phyloP scores from a whole-genome alignment of 2,797 vertebrate genomes.

The Gadopsis marmoratus region DNA sequence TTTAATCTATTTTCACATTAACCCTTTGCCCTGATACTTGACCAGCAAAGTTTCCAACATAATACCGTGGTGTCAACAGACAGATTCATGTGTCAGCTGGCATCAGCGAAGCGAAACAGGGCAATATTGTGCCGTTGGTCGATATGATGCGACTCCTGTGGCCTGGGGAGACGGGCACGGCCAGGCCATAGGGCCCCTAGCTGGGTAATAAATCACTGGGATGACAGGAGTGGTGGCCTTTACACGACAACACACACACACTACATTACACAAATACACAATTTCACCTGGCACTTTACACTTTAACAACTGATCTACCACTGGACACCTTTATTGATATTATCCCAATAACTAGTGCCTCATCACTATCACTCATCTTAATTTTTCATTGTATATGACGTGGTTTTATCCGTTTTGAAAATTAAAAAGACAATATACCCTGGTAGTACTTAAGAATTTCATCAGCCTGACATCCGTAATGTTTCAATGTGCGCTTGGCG shows the following conservation, averaged over 20 bases:
- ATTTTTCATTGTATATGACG: conserved; percentile 30
- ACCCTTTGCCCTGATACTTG: conserved; percentile 66
- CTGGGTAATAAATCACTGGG: conserved; percentile 81
- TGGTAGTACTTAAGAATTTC: conserved; percentile 52
- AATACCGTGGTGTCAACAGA: conserved; percentile 66
- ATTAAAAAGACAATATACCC: conserved; percentile 61
- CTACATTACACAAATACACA: conserved; percentile 30
- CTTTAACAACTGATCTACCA: neutral
- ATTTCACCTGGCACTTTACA: conserved; percentile 18
- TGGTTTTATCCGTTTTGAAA: conserved; percentile 53
- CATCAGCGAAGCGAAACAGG: conserved; percentile 72
- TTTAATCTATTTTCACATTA: conserved; percentile 82
- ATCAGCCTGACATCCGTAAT: conserved; percentile 48
- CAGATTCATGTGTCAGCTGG: conserved; percentile 79
- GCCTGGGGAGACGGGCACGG: conserved; percentile 58
- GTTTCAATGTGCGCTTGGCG: conserved; percentile 58
- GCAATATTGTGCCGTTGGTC: conserved; percentile 77
- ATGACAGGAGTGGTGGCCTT: conserved; percentile 78
- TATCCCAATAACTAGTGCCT: conserved; percentile 13
- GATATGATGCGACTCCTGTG: conserved; percentile 71
- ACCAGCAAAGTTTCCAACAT: conserved; percentile 70
- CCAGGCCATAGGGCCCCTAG: conserved; percentile 61
- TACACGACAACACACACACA: conserved; percentile 55
- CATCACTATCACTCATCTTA: conserved; percentile 27
- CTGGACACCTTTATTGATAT: conserved; percentile 32